Evolutionary conservation across 2,888 invertebrate genomes (phyloP), one percentile per base, ranked within the genome.

Genomic region (Cosmia pyralina): DNA sequence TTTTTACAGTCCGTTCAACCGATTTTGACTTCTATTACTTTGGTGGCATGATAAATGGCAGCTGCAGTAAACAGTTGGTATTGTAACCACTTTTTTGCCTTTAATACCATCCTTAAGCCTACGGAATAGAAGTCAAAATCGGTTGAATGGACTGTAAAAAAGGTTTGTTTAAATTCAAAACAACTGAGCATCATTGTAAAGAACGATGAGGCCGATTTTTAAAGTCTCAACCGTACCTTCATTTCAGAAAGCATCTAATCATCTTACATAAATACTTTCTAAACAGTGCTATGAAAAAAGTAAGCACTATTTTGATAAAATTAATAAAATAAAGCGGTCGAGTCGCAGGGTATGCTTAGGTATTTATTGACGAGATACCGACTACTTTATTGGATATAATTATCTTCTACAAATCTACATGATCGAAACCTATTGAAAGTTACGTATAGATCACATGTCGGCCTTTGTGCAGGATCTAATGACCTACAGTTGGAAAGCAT

Each of bases 381-480:
- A 53, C 15, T 10, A 15, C 13, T 55, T 46, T 72, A 28, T 44
- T 53, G 15, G 34, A 19, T 34, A 17, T 34, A 38, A 6, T 4
- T 38, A 48, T 28, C 28, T 46, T 64, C 22, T 50, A n/a, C n/a
- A n/a, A n/a, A n/a, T n/a, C n/a, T n/a, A 69, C n/a, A 28, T 46
- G 13, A 28, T n/a, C 34, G 22, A 50, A 46, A n/a, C 34, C 38
- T 77, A 28, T 69, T 38, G 44, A 74, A 74, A 77, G 3, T 58
- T n/a, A n/a, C 28, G 28, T 28, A 28, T 69, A 17, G 19, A 38
- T 53, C 66, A 69, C 19, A 69, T n/a, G 19, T 34, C 22, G 50
- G 44, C 69, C 46, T 78, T 74, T 69, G 70, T 69, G 28, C 46
- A 52, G 28, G 50, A 77, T 69, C 57, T 44, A 52, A 69, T 74